Base-by-base conservation (phyloP, 2,888 invertebrate species). In the Conops quadrifasciatus region DNA sequence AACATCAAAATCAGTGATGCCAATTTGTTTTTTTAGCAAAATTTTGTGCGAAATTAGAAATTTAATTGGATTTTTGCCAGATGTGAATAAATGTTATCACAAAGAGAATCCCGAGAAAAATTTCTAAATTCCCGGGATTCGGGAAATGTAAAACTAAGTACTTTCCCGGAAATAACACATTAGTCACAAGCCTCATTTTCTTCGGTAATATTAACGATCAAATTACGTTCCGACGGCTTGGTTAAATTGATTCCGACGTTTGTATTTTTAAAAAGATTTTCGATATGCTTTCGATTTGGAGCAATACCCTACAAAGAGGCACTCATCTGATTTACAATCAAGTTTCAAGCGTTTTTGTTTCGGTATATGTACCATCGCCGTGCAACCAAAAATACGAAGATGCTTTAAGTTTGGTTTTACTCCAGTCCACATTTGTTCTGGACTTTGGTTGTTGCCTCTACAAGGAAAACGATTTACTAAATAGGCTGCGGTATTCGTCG, bases 381-480 rank as follows among this genome's bases (percentile, higher is more conserved):
- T 75, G 24, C 75, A 75, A 0, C 74, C 76, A 70, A 76, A 78
- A 0, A 76, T 72, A 9, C 72, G 68, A 7, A 76, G n/a, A 64
- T 71, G 66, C 11, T 71, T 73, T 21, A 75, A 51, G 36, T 67
- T 72, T 15, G 74, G 75, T 60, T 70, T 75, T 21, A 47, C 70
- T 2, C 74, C 72, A 0, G 73, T 58, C 74, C 73, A 77, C 30
- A 73, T 2, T 43, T 76, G 73, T 26, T 75, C 75, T 21, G 74
- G 75, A 47, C 74, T 72, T 26, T 56, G 53, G 2, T 45, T 66
- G 19, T 75, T 72, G 16, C 51, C 67, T 63, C 76, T 67, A 28
- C 74, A 76, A 16, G 74, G 76, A 64, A 73, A 64, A 24, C 73
- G 67, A 63, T 76, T 76, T 2, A 75, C 4, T 13, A 78, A 43